Conservation (phyloP, 2,888 invertebrate genomes). For the Patella ulyssiponensis region DNA sequence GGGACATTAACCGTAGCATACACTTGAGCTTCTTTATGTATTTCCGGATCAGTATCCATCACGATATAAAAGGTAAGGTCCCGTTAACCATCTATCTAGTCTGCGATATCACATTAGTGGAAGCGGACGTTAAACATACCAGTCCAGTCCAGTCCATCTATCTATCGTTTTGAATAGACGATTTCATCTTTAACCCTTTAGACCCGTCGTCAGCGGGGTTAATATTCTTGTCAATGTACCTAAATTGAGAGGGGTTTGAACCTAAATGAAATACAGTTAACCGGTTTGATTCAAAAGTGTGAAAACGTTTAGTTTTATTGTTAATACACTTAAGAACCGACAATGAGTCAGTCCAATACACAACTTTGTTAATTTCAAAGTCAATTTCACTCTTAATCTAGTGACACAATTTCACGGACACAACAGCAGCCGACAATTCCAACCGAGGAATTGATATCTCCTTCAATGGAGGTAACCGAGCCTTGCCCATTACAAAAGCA, state of each 20-base stretch:
- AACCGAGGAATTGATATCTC: neutral
- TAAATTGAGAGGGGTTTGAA: neutral
- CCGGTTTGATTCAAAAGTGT: neutral
- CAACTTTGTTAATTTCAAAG: neutral
- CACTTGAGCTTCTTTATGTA: neutral
- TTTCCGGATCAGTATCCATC: neutral
- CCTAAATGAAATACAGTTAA: neutral
- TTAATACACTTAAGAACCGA: slow-evolving; percentile 1
- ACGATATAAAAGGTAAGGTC: neutral
- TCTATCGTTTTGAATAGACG: slow-evolving; percentile 10
- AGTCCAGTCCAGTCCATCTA: too few species aligned
- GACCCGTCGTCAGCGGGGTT: neutral
- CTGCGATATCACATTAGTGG: too few species aligned
- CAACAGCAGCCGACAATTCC: neutral
- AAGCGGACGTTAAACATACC: too few species aligned
- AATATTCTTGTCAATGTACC: neutral
- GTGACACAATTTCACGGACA: neutral
- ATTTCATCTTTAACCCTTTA: neutral
- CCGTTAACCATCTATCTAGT: neutral
- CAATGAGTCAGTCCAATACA: slow-evolving; percentile 7
- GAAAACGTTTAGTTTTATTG: neutral
- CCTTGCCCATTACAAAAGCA: neutral
- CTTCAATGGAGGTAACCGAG: neutral
- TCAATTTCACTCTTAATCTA: neutral
- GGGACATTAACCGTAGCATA: neutral